Evolutionary conservation across 2,113 vertebrate genomes (phyloP).

Genomic region (Grantiella picta): DNA sequence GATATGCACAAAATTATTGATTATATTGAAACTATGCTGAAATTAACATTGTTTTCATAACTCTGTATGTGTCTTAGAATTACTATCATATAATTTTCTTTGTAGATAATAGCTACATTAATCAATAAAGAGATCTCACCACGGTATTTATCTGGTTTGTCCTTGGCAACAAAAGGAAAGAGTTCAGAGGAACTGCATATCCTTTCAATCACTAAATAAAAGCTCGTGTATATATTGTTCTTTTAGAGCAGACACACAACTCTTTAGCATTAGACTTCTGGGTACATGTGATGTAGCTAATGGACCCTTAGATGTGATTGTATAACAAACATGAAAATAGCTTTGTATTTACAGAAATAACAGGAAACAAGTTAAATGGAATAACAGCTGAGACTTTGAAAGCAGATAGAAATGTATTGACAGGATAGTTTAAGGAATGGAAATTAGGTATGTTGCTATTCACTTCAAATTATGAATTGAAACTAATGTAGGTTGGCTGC

Average conservation of each 20-base stretch:
- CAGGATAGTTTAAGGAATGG: neutral
- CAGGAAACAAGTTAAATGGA: neutral
- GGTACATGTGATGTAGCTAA: neutral
- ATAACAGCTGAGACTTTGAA: neutral
- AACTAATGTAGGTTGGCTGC: neutral
- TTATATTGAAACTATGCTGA: neutral
- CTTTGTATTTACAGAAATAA: neutral
- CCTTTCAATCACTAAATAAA: constrained; percentile 15
- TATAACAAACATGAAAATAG: neutral
- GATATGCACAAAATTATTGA: neutral
- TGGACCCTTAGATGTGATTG: neutral
- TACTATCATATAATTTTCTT: neutral
- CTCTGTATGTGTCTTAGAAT: neutral
- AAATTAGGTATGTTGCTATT: neutral
- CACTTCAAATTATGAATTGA: neutral
- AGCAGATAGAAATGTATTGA: neutral
- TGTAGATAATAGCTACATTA: constrained; percentile 16
- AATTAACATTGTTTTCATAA: neutral
- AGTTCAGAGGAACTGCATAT: neutral
- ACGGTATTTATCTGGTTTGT: neutral
- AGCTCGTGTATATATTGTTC: neutral
- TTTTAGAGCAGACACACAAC: neutral
- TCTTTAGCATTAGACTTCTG: neutral
- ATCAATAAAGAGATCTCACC: constrained; percentile 37
- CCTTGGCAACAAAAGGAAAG: constrained; percentile 10